These are phyloP conservation scores for Apamea crenata DNA, from an alignment of 2,888 invertebrate genomes.

Conservation along the genomic window DNA sequence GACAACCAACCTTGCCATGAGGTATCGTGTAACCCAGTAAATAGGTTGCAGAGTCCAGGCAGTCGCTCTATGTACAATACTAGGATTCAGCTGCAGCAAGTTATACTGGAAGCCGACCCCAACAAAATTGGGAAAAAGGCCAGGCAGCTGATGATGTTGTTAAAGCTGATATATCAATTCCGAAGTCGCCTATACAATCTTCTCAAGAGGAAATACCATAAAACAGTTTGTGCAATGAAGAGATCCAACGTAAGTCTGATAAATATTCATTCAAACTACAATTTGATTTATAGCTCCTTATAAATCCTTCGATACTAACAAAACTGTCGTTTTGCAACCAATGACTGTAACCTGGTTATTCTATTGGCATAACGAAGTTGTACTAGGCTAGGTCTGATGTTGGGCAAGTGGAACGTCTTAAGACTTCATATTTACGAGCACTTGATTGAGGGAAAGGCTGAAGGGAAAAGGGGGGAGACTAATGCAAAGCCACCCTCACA, in stretches of 20 bases:
- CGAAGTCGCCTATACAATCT: not conserved
- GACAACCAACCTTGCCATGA: not conserved
- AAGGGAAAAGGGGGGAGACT: too few relatives aligned
- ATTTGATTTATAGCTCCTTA: conserved; percentile 41
- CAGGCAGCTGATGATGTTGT: not conserved
- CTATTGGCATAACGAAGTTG: conserved; percentile 31
- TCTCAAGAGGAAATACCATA: not conserved
- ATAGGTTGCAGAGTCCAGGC: not conserved
- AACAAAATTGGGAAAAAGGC: not conserved
- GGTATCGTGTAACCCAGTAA: not conserved
- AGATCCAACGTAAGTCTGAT: conserved; percentile 38
- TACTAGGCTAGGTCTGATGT: conserved; percentile 16
- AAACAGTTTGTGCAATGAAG: conserved; percentile 44
- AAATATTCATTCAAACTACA: conserved; percentile 43
- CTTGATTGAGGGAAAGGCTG: not conserved
- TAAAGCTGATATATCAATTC: not conserved
- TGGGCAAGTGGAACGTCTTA: conserved; percentile 17
- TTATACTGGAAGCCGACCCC: not conserved
- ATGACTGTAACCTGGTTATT: conserved; percentile 31
- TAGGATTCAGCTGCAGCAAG: not conserved
- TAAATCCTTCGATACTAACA: conserved; percentile 32
- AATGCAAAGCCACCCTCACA: not conserved
- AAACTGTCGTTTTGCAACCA: conserved; percentile 43
- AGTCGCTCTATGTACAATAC: not conserved
- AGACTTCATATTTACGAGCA: not conserved